A percentile compares a stretch with the other conserved stretches of the same genome.
These are phyloP conservation scores for Macrostomum lignano DNA, from an alignment of 1,140 invertebrate species.

Conservation along the genomic window DNA sequence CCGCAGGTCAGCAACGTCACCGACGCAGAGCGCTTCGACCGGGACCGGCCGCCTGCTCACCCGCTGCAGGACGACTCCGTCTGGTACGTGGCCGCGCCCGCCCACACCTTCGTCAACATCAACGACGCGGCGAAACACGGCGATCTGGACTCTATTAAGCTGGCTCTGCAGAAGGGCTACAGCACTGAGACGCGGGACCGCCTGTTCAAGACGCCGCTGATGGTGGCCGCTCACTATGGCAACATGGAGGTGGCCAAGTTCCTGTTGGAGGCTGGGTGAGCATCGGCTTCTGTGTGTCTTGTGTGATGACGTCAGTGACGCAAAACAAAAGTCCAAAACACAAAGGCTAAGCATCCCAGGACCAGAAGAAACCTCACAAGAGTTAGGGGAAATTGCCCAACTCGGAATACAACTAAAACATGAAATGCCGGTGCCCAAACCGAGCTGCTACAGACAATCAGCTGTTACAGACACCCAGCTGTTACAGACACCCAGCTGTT, in stretches of 20 bases:
- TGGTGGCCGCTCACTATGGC: conserved; percentile 18
- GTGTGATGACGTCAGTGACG: no score
- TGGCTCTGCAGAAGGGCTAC: conserved; percentile 15
- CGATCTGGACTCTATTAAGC: conserved; percentile 20
- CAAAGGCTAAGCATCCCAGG: no score
- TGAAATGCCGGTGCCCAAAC: no score
- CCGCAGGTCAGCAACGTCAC: conserved; percentile 7
- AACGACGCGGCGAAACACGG: conserved; percentile 20
- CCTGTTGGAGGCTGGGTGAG: conserved; percentile 20
- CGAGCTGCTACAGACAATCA: no score
- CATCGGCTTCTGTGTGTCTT: not conserved
- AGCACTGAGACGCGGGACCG: conserved; percentile 24
- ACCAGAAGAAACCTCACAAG: no score
- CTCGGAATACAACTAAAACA: no score
- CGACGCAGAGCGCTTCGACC: conserved; percentile 22
- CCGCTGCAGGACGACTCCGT: conserved; percentile 24
- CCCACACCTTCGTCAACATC: conserved; percentile 21
- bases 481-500: no score
- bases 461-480: no score
- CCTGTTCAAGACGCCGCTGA: conserved; percentile 28
- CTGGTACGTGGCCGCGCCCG: conserved; percentile 25
- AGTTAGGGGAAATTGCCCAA: no score
- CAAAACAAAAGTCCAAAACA: no score
- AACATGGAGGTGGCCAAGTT: conserved; percentile 21
- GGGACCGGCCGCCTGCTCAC: conserved; percentile 21